Evolutionary conservation across 1,140 invertebrate genomes (phyloP).

Genomic region (Megalopta genalis): DNA sequence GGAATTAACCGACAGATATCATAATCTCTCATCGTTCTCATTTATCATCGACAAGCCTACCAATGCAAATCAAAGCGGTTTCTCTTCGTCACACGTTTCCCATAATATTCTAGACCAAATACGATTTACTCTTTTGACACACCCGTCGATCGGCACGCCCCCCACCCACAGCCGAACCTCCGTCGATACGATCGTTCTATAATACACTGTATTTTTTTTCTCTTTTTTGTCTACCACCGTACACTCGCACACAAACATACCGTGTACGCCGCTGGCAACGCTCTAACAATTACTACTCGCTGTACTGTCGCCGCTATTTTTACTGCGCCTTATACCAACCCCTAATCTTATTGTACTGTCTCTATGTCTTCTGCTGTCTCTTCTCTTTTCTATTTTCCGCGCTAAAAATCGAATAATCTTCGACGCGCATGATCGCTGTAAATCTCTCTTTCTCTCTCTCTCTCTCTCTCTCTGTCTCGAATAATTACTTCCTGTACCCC

Average conservation of each 20-base stretch:
- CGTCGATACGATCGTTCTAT: conserved; percentile 8
- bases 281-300: conserved; percentile 5
- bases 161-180: background rate
- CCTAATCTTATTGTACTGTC: conserved; percentile 36
- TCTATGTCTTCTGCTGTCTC: background rate
- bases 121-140: background rate
- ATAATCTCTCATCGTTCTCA: background rate
- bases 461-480: no score
- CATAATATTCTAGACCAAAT: background rate
- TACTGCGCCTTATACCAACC: background rate
- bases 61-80: conserved; percentile 18
- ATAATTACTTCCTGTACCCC: background rate
- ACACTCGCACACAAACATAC: conserved; percentile 42
- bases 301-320: conserved; percentile 13
- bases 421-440: conserved; percentile 31
- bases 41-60: background rate
- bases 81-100: background rate
- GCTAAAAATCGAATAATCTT: no score
- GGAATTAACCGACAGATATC: background rate
- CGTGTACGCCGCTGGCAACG: conserved; percentile 36
- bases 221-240: conserved; percentile 44
- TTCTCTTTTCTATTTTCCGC: no score
- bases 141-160: background rate
- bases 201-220: conserved; percentile 46
- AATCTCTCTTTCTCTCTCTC: no score